phyloP scores from a whole-genome alignment of 2,113 vertebrate genomes.

The Takifugu flavidus region DNA sequence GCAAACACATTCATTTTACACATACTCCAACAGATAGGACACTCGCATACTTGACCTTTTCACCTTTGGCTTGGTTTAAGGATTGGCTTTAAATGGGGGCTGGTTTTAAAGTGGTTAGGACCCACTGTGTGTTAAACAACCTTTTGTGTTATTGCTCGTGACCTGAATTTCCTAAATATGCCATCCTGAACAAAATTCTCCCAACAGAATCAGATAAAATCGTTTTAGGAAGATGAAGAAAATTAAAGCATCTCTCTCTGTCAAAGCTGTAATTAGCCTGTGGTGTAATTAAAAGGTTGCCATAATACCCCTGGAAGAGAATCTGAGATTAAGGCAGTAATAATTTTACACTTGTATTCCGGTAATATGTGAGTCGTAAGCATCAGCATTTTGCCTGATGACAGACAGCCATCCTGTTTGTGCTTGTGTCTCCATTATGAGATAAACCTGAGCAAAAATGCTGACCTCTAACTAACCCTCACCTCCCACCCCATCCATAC shows the following conservation, averaged over 20 bases:
- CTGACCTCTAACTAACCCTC: too few relatives aligned
- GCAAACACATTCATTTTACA: conserved; percentile 26
- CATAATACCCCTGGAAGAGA: conserved; percentile 30
- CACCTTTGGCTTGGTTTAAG: conserved; percentile 44
- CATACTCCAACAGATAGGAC: conserved; percentile 31
- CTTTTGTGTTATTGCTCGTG: conserved; percentile 10
- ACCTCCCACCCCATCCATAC: too few relatives aligned
- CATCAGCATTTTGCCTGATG: neutral
- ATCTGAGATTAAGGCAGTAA: conserved; percentile 12
- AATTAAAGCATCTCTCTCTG: conserved; percentile 10
- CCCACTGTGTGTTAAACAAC: conserved; percentile 27
- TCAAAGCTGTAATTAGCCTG: conserved; percentile 40
- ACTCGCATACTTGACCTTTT: conserved; percentile 23
- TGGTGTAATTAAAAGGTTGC: conserved; percentile 33
- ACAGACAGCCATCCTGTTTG: too few relatives aligned
- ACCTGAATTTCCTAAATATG: neutral
- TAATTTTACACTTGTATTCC: conserved; percentile 8
- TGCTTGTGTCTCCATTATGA: too few relatives aligned
- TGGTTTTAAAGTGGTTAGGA: conserved; percentile 30
- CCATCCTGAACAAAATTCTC: too few relatives aligned
- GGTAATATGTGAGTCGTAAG: too few relatives aligned
- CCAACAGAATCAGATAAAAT: too few relatives aligned
- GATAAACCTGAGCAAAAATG: too few relatives aligned
- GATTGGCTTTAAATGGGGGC: conserved; percentile 48
- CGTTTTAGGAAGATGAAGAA: conserved; percentile 27